Evolutionary conservation across 2,113 vertebrate genomes (phyloP).

Genomic region (Anhinga anhinga): DNA sequence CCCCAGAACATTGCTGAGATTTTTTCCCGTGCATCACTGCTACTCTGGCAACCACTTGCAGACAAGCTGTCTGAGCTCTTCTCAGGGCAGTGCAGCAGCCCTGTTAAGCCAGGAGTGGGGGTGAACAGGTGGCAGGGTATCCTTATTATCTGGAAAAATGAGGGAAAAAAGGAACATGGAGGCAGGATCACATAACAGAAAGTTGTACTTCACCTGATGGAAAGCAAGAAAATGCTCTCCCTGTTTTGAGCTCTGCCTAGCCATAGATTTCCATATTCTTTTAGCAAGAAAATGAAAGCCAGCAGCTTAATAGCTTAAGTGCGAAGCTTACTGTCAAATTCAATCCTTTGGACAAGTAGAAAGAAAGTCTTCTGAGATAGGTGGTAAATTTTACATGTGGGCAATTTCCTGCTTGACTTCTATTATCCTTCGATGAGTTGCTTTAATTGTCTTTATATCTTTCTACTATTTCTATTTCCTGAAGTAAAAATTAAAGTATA

Average conservation of each 20-base stretch:
- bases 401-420: neutral
- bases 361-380: neutral
- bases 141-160: neutral
- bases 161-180: accelerated
- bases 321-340: neutral
- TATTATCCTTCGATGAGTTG: neutral
- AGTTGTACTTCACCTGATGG: accelerated
- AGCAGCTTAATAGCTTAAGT: neutral
- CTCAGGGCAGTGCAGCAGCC: neutral
- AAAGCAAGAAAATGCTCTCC: neutral
- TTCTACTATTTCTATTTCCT: neutral
- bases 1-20: neutral
- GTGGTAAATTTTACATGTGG: neutral
- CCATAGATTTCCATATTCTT: neutral
- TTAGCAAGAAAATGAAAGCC: neutral
- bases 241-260: neutral
- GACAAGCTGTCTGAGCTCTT: neutral
- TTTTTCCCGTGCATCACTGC: accelerated
- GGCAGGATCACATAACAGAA: accelerated
- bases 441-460: neutral
- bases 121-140: neutral
- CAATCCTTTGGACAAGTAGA: neutral
- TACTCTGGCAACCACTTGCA: accelerated
- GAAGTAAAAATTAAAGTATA: neutral
- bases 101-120: no score